Conservation (phyloP, 2,113 vertebrate species). For the Paramormyrops kingsleyae region DNA sequence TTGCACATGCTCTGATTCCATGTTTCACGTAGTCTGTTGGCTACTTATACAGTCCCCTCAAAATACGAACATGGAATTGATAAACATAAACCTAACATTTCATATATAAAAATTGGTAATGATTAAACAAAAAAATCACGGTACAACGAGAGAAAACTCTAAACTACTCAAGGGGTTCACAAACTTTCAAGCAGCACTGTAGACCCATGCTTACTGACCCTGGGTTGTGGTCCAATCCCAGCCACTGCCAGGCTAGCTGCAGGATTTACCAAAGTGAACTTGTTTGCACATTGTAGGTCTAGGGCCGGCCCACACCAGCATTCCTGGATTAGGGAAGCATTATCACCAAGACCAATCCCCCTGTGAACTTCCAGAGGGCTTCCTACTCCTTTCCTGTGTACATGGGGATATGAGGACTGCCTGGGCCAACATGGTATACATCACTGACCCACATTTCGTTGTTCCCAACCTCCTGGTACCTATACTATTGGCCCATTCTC, state of each 20-base stretch:
- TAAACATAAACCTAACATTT: no score
- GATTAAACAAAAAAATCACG: no score
- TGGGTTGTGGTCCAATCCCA: neutral
- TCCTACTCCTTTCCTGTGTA: neutral
- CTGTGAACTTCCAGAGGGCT: neutral
- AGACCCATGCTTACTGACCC: neutral
- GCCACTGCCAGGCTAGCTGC: neutral
- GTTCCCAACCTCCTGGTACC: neutral
- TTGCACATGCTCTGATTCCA: neutral
- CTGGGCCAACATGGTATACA: neutral
- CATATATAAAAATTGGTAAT: no score
- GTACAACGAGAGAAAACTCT: no score
- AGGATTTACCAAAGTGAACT: neutral
- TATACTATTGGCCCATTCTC: neutral
- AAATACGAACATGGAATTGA: neutral
- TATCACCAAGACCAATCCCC: neutral
- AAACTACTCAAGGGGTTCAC: no score
- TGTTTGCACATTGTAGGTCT: neutral
- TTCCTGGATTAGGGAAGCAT: neutral
- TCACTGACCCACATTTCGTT: neutral
- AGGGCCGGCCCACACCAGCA: neutral
- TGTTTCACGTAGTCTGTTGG: neutral
- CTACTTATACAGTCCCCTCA: neutral
- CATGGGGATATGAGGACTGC: neutral
- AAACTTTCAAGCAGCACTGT: no score